These are phyloP conservation scores for Arenaria interpres DNA, from an alignment of 2,113 vertebrate genomes.

Conservation along the genomic window DNA sequence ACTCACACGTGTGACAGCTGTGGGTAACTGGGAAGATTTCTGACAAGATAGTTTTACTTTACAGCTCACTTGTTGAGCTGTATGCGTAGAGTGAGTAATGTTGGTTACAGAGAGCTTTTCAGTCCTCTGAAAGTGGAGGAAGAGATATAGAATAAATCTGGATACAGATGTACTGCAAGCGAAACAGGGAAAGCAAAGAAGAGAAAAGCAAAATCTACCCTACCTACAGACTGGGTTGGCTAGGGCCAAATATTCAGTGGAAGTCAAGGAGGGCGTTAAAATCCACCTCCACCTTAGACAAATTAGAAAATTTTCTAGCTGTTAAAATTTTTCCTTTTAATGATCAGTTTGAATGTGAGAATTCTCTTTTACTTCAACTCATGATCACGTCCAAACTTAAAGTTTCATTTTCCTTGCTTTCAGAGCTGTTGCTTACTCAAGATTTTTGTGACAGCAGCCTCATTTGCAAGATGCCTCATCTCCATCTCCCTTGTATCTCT, in stretches of 20 bases:
- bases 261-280: background rate
- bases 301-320: background rate
- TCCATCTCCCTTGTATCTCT: background rate
- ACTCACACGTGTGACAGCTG: background rate
- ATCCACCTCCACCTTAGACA: background rate
- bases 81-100: background rate
- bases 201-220: background rate
- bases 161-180: background rate
- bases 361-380: background rate
- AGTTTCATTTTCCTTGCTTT: background rate
- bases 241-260: background rate
- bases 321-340: background rate
- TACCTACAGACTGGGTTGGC: background rate
- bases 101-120: background rate
- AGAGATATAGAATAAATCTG: background rate
- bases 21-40: background rate
- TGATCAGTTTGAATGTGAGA: background rate
- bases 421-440: background rate
- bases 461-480: background rate
- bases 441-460: background rate
- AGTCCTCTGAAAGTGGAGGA: background rate
- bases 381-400: background rate
- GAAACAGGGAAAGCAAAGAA: background rate
- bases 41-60: background rate
- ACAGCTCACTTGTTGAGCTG: background rate